Evolutionary conservation across 2,113 vertebrate genomes (phyloP), one percentile per base, ranked within the genome.

Genomic region (Pollimyrus isidori): DNA sequence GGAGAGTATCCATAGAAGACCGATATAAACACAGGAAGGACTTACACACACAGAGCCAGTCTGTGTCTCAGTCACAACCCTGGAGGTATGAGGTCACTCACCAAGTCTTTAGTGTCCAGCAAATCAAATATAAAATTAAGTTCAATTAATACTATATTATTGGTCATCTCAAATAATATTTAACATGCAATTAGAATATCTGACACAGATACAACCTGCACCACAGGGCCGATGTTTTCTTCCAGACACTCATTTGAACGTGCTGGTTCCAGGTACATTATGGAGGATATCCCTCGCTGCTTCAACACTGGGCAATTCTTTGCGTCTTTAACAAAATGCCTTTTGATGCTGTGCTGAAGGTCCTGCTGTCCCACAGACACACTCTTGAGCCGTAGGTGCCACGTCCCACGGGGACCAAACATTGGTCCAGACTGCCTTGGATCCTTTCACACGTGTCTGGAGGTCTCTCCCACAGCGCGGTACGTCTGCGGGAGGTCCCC

Each of bases 401-500:
- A 2, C 4, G 1, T 42, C 35, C 17, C 73, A 42, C 39, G 11
- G 35, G 35, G 15, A 80, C 39, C 73, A 19, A 80, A 42, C 73
- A n/a, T 21, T 15, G 35, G 69, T 39, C 69, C 35, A 1, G 17
- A 39, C 35, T 5, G 26, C 15, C 35, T 35, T 19, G 15, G 15
- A 42, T 42, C 15, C 11, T 19, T 7, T 80, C 73, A 80, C 30
- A 39, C 17, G 35, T 15, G 35, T 21, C 73, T 80, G 35, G 73
- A 80, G 73, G 13, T 15, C 73, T 95, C 94, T 0, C 15, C 2
- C 88, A 95, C 93, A 90, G 91, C 93, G 76, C 94, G 94, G 65
- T 95, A 96, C 4, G 56, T 90, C 91, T 96, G 95, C 15, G 30
- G 30, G 0, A 94, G 95, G 35, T 88, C 94, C 90, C 93, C 80